Conservation (phyloP, 1,140 invertebrate genomes). For the Colletes gigas region DNA sequence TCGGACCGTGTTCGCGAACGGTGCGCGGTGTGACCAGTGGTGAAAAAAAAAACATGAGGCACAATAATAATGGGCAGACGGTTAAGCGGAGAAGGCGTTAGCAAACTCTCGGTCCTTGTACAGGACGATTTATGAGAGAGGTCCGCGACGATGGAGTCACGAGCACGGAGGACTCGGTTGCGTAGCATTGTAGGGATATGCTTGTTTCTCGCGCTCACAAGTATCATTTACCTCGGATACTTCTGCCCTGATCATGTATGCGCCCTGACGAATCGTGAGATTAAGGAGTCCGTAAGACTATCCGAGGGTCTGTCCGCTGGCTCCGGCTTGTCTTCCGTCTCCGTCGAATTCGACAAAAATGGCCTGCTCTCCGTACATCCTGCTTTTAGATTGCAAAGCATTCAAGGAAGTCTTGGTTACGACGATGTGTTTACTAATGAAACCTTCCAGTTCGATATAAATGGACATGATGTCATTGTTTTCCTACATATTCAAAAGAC, state of each 20-base stretch:
- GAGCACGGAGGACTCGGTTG: conserved; percentile 80
- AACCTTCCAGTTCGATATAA: conserved; percentile 93
- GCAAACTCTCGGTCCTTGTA: conserved; percentile 70
- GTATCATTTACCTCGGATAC: conserved; percentile 93
- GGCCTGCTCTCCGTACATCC: conserved; percentile 74
- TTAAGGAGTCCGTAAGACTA: conserved; percentile 76
- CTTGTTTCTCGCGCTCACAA: conserved; percentile 88
- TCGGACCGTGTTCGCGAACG: conserved; percentile 37
- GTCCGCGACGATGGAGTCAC: conserved; percentile 74
- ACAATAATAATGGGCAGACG: conserved; percentile 74
- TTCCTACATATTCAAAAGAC: conserved; percentile 99
- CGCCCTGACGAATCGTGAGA: conserved; percentile 86
- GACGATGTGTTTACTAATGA: conserved; percentile 91
- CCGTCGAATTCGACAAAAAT: conserved; percentile 73
- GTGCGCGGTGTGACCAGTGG: conserved; percentile 21
- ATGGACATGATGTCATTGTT: conserved; percentile 97
- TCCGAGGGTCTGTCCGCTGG: conserved; percentile 73
- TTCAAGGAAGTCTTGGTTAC: conserved; percentile 83
- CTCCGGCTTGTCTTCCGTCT: conserved; percentile 82
- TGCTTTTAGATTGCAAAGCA: conserved; percentile 77
- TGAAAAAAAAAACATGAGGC: conserved; percentile 67
- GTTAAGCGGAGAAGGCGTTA: conserved; percentile 63
- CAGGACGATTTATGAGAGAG: conserved; percentile 65
- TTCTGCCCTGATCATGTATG: conserved; percentile 94
- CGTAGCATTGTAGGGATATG: conserved; percentile 89